These are phyloP conservation scores for Chionomys nivalis DNA, from an alignment of 2,113 vertebrate species.

Conservation along the genomic window DNA sequence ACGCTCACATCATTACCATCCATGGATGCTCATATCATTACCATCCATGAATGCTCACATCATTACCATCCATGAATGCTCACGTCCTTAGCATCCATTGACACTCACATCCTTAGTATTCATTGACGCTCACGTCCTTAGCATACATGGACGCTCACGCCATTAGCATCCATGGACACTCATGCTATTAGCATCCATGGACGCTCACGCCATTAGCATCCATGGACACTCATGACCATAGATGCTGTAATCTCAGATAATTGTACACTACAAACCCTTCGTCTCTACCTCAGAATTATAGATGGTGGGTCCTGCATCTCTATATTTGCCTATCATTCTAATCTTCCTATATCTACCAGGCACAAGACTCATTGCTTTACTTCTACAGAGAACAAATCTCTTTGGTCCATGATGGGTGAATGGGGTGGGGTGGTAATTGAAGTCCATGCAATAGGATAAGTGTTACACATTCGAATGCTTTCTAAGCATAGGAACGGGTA, in stretches of 20 bases:
- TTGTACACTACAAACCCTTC: not conserved
- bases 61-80: not conserved
- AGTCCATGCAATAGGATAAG: not conserved
- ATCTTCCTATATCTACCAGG: not conserved
- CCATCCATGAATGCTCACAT: no score
- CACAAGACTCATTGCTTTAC: not conserved
- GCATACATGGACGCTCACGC: not conserved
- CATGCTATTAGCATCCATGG: no score
- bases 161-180: no score
- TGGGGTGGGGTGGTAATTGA: no score
- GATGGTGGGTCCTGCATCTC: not conserved
- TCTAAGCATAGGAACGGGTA: not conserved
- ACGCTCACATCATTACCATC: no score
- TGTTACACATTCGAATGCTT: not conserved
- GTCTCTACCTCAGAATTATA: not conserved
- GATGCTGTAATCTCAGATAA: not conserved
- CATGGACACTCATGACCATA: not conserved
- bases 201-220: no score
- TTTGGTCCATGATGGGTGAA: no score
- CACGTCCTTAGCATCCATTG: no score
- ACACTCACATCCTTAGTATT: no score
- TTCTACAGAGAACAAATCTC: not conserved
- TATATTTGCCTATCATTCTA: not conserved
- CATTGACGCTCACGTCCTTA: no score
- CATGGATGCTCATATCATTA: no score